Base-by-base conservation (phyloP, 1,140 invertebrate species). In the Drosophila sproati region DNA sequence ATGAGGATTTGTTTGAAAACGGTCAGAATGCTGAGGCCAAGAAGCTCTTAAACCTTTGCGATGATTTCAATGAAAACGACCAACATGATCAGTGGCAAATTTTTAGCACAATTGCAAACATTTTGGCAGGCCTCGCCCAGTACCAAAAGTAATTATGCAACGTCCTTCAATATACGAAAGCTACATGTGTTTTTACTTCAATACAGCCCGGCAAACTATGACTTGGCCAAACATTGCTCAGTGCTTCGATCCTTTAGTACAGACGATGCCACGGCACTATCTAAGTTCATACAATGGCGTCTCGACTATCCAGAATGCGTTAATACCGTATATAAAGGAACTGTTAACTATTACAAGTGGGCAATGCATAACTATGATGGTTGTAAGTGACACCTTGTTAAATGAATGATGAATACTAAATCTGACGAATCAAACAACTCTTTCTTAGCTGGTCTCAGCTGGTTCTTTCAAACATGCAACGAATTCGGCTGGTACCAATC, bases 401-500 rank as follows among this genome's bases (percentile, higher is more conserved):
- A 5, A 5, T 4, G 5, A 47, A 10, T 37, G 4, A 32, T 12
- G 10, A 48, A 20, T 5, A 52, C 2, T 43, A 5, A 10, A 3
- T 1, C 2, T 29, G 43, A 3, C 2, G 1, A 48, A 60, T 28
- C 2, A 2, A n/a, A 54, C 29, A 3, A 10, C 8, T 20, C 1
- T 5, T 4, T 10, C 3, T 47, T 31, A 87, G 85, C 57, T 48
- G 75, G 54, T 51, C 52, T 89, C 20, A 64, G 70, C 1, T 96
- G 96, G 96, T 92, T 91, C 5, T 96, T 95, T 81, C 96, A 96
- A 89, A 96, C 95, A 0, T 97, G 96, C 91, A 94, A 93, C 8
- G 96, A 96, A 90, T 96, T 95, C 81, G 96, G 95, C 50, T 96
- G 95, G 91, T 96, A 94, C 86, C 96, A 96, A 92, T 95, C 95